Conservation (phyloP, 2,113 vertebrate species). For the Neotoma lepida region DNA sequence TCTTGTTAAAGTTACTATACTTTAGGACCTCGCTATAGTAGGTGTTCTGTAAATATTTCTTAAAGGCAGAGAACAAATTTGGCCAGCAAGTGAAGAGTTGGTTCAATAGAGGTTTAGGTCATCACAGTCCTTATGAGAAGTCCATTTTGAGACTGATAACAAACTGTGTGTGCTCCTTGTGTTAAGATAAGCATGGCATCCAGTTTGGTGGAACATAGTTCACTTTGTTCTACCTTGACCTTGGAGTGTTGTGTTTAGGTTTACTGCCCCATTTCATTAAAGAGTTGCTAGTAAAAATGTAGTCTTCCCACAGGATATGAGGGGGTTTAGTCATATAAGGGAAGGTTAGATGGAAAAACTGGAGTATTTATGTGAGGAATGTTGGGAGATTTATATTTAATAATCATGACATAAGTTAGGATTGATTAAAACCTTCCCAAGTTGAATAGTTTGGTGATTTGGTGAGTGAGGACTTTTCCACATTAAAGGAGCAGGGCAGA, state of each 20-base stretch:
- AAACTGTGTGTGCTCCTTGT: neutral
- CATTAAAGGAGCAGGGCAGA: neutral
- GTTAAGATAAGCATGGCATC: neutral
- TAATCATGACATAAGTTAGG: conserved; percentile 10
- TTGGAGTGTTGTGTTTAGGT: conserved; percentile 41
- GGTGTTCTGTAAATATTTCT: conserved; percentile 42
- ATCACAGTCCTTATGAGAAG: conserved; percentile 16
- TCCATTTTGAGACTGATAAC: neutral
- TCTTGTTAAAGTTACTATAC: conserved; percentile 36
- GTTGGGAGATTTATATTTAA: conserved; percentile 10
- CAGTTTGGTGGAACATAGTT: neutral
- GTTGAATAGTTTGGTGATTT: conserved; percentile 16
- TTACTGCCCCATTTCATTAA: conserved; percentile 27
- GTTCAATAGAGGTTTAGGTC: conserved; percentile 6
- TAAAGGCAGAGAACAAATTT: neutral
- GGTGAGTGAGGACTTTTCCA: neutral
- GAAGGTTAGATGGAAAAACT: neutral
- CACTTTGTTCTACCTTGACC: conserved; percentile 19
- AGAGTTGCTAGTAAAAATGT: conserved; percentile 42
- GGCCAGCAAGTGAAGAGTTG: neutral
- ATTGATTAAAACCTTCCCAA: conserved; percentile 23
- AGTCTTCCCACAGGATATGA: neutral
- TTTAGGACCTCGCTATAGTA: conserved; percentile 26
- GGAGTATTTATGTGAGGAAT: neutral
- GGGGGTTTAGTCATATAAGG: neutral